A percentile compares a stretch with the other conserved stretches of the same genome.
Evolutionary conservation across 2,888 invertebrate genomes (phyloP).

Genomic region (Apodemia hepburni): DNA sequence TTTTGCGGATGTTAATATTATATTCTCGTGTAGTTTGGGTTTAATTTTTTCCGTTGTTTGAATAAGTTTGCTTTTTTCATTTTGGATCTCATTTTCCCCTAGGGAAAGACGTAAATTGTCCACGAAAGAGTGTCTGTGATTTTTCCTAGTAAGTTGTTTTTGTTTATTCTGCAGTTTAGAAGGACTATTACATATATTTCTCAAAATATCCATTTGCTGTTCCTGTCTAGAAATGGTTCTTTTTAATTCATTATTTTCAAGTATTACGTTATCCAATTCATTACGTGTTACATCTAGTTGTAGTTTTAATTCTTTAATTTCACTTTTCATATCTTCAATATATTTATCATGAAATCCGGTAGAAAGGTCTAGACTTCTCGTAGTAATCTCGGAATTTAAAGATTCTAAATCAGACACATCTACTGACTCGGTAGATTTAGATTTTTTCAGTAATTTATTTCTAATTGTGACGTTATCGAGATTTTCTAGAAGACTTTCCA

Average conservation of each 20-base stretch:
- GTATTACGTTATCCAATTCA: constrained; percentile 9
- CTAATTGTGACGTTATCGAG: neutral
- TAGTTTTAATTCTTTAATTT: constrained; percentile 6
- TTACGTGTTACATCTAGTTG: neutral
- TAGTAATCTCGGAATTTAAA: neutral
- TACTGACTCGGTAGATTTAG: neutral
- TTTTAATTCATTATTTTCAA: constrained; percentile 12
- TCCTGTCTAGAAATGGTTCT: neutral
- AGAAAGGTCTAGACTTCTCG: constrained; percentile 2
- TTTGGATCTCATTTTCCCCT: neutral
- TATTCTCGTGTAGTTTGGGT: too few species aligned
- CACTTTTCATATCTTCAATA: constrained; percentile 9
- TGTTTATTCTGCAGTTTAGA: neutral
- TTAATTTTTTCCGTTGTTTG: too few species aligned
- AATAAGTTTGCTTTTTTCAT: too few species aligned
- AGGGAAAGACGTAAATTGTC: neutral
- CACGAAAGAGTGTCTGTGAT: neutral
- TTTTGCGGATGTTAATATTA: too few species aligned
- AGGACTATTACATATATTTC: constrained; percentile 2
- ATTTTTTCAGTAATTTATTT: neutral
- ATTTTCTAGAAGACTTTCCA: neutral
- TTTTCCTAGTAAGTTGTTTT: constrained; percentile 1
- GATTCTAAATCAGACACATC: neutral
- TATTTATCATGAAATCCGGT: neutral
- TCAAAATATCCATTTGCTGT: neutral